These are phyloP conservation scores for Tortrix viridana DNA, from an alignment of 2,888 invertebrate species.

Conservation along the genomic window DNA sequence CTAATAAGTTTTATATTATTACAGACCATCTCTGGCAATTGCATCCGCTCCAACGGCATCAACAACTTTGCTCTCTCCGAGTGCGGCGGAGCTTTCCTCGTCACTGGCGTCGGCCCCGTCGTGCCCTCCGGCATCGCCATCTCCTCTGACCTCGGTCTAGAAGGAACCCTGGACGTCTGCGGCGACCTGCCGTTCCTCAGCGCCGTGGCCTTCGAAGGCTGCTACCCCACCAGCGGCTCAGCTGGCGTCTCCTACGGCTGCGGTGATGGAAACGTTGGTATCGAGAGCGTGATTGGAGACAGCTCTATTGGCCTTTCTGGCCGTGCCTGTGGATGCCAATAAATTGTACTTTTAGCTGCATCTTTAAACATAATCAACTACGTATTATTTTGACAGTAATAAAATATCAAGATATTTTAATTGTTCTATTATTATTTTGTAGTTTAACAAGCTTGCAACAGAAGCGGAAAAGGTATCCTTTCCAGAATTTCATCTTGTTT, in stretches of 20 bases:
- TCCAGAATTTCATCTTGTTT: no score
- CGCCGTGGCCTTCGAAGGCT: conserved; percentile 52
- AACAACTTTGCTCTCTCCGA: conserved; percentile 16
- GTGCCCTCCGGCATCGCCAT: conserved; percentile 54
- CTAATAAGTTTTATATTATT: no score
- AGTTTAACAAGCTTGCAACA: no score
- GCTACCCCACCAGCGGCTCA: conserved; percentile 6
- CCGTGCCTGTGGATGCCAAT: neutral
- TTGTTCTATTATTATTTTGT: no score
- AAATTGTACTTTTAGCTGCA: neutral
- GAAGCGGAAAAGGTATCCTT: no score
- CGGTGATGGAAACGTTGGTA: conserved; percentile 12
- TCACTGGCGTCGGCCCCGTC: conserved; percentile 47
- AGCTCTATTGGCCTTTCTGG: neutral
- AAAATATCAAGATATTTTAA: no score
- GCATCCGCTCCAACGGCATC: conserved; percentile 21
- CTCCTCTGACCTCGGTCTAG: conserved; percentile 56
- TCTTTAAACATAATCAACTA: no score
- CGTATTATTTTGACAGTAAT: no score
- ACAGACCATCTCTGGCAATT: conserved; percentile 19
- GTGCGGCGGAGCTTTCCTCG: conserved; percentile 27
- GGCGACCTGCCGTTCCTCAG: conserved; percentile 57
- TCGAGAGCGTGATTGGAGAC: conserved; percentile 8
- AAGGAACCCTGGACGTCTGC: conserved; percentile 48
- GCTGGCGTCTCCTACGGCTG: conserved; percentile 15